phyloP scores from a whole-genome alignment of 2,113 vertebrate species.

The Chrysochloris asiatica region DNA sequence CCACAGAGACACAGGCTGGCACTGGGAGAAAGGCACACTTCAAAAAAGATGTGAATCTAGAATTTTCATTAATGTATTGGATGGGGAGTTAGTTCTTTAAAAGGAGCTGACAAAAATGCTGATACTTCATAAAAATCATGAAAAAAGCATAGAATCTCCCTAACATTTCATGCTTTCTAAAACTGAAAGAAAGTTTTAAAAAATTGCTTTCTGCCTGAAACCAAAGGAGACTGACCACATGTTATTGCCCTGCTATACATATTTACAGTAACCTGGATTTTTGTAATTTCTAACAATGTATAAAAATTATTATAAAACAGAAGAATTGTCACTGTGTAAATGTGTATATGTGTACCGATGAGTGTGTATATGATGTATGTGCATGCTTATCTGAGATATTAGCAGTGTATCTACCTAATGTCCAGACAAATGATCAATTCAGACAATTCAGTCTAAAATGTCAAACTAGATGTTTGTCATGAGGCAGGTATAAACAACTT shows the following conservation, averaged over 20 bases:
- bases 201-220: background rate
- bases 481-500: slow-evolving; percentile 59
- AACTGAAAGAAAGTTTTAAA: background rate
- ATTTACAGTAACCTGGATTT: background rate
- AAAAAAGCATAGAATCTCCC: background rate
- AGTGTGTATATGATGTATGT: background rate
- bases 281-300: background rate
- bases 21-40: background rate
- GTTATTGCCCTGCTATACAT: background rate
- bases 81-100: background rate
- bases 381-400: background rate
- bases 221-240: background rate
- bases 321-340: background rate
- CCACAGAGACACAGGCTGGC: background rate
- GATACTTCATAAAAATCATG: background rate
- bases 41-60: background rate
- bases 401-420: slow-evolving; percentile 29
- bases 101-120: background rate
- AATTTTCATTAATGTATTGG: slow-evolving; percentile 22
- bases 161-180: background rate
- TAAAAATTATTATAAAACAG: background rate
- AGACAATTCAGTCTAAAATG: slow-evolving; percentile 67
- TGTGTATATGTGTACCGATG: background rate
- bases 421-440: slow-evolving; percentile 69
- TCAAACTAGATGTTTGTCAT: slow-evolving; percentile 69